Evolutionary conservation across 1,140 invertebrate species (phyloP).

Genomic region (Conopomorpha cramerella): DNA sequence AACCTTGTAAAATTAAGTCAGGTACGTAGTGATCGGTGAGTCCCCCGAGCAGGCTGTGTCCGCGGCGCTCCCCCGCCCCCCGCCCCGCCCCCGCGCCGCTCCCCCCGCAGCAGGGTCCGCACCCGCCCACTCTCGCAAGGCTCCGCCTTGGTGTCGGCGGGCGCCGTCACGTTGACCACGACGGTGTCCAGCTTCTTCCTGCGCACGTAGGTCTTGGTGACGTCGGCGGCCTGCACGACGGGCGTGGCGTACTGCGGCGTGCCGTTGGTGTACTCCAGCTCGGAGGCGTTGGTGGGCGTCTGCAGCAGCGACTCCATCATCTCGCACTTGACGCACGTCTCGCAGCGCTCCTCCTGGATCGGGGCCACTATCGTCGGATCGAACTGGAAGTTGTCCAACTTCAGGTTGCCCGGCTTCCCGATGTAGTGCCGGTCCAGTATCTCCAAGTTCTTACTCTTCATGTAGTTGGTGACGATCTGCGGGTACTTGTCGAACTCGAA

Average conservation of each 20-base stretch:
- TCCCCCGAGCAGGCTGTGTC: conserved; percentile 64
- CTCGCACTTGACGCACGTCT: conserved; percentile 54
- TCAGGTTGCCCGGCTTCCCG: conserved; percentile 62
- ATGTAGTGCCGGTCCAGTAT: conserved; percentile 66
- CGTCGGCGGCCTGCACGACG: conserved; percentile 16
- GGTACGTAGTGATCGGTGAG: conserved; percentile 75
- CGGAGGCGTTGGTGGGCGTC: conserved; percentile 70
- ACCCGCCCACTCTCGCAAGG: too few relatives aligned
- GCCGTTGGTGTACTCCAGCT: conserved; percentile 68
- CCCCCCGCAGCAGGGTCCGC: conserved; percentile 9
- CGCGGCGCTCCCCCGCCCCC: conserved; percentile 9
- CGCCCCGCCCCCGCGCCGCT: conserved; percentile 63
- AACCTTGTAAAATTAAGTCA: conserved; percentile 63
- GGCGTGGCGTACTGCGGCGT: conserved; percentile 46
- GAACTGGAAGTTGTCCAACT: conserved; percentile 54
- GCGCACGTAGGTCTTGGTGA: conserved; percentile 43
- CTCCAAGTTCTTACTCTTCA: conserved; percentile 72
- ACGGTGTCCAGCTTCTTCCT: conserved; percentile 44
- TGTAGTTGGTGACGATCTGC: conserved; percentile 71
- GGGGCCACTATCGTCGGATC: conserved; percentile 44
- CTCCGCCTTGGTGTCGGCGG: conserved; percentile 1
- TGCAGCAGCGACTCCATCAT: conserved; percentile 59
- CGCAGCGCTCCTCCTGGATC: conserved; percentile 49
- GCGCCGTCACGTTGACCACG: conserved; percentile 30
- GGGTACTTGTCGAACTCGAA: conserved; percentile 73